These are phyloP conservation scores for Stenolophus ochropezus DNA, from an alignment of 2,888 invertebrate species.

Conservation along the genomic window DNA sequence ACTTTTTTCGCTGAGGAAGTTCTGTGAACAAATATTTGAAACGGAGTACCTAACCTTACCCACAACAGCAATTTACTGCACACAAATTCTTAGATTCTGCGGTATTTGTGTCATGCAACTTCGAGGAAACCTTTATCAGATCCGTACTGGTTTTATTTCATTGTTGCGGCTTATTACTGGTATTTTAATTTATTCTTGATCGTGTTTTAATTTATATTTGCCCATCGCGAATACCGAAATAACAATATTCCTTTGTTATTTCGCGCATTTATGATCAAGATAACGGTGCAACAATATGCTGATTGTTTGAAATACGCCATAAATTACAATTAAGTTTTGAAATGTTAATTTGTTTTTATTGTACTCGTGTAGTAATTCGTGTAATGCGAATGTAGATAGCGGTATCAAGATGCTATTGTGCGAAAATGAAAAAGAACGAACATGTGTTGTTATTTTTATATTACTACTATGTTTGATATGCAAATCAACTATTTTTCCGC, in stretches of 20 bases:
- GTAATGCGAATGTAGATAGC: slow-evolving; percentile 31
- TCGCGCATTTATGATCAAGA: slow-evolving; percentile 11
- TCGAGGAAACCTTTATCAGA: slow-evolving; percentile 52
- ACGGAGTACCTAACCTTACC: too few relatives aligned
- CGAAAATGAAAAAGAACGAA: slow-evolving; percentile 19
- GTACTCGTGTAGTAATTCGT: slow-evolving; percentile 33
- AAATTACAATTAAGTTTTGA: slow-evolving; percentile 50
- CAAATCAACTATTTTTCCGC: slow-evolving; percentile 27
- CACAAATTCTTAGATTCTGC: slow-evolving; percentile 49
- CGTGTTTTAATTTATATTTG: slow-evolving; percentile 52
- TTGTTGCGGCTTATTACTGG: slow-evolving; percentile 1
- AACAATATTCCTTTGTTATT: slow-evolving; percentile 32
- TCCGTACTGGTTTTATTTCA: slow-evolving; percentile 37
- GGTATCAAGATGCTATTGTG: slow-evolving; percentile 30
- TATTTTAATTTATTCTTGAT: slow-evolving; percentile 48
- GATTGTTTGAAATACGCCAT: slow-evolving; percentile 30
- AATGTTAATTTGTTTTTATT: slow-evolving; percentile 52
- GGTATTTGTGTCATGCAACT: slow-evolving; percentile 54
- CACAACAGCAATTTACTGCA: slow-evolving; percentile 45
- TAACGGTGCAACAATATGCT: slow-evolving; percentile 47
- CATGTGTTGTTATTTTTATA: slow-evolving; percentile 41
- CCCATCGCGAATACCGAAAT: not conserved
- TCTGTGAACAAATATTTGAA: slow-evolving; percentile 36
- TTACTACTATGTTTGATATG: slow-evolving; percentile 33
- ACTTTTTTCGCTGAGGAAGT: slow-evolving; percentile 17